phyloP scores from a whole-genome alignment of 1,140 invertebrate species.

The Leguminivora glycinivorella region DNA sequence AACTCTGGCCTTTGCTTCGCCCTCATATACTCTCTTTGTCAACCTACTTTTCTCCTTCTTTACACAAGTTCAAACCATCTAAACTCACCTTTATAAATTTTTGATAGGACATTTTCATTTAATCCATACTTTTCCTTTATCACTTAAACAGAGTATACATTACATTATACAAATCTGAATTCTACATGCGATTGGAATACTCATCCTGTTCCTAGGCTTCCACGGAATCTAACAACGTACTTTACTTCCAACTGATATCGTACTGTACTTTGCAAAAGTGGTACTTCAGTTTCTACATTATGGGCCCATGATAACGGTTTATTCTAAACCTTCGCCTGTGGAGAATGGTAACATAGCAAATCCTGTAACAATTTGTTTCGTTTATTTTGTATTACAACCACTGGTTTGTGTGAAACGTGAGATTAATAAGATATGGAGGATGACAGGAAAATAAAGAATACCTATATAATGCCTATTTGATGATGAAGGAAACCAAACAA shows the following conservation, averaged over 20 bases:
- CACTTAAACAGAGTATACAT: not conserved
- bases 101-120: too few species aligned
- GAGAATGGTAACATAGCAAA: not conserved
- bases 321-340: conserved; percentile 6
- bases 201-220: conserved; percentile 7
- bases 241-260: conserved; percentile 24
- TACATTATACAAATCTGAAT: not conserved
- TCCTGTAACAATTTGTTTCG: conserved; percentile 8
- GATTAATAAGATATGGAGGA: not conserved
- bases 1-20: too few species aligned
- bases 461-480: too few species aligned
- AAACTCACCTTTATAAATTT: too few species aligned
- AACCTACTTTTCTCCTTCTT: too few species aligned
- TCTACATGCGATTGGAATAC: not conserved
- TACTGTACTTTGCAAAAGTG: conserved; percentile 13
- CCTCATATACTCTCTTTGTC: too few species aligned
- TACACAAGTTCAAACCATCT: too few species aligned
- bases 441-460: too few species aligned
- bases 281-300: conserved; percentile 3
- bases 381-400: not conserved
- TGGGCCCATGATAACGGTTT: not conserved
- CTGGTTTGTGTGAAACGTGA: not conserved
- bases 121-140: too few species aligned
- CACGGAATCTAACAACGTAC: conserved; percentile 17
- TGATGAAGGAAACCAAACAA: too few species aligned